Percentiles rank a stretch among this genome's conserved stretches.
phyloP scores from a whole-genome alignment of 2,888 invertebrate genomes.

The Buathra laborator region DNA sequence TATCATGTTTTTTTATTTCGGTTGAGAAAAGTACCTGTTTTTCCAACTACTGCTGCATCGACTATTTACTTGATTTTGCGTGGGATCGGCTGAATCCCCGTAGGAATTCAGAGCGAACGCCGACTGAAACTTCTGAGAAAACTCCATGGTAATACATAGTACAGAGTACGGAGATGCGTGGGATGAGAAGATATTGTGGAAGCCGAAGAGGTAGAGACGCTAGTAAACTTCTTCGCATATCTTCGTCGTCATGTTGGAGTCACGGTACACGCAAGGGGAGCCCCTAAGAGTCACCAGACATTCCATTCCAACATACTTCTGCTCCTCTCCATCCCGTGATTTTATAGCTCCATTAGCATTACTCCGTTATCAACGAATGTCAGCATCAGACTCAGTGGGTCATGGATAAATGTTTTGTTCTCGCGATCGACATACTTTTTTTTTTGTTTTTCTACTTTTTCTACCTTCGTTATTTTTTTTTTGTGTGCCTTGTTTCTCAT shows the following conservation, averaged over 20 bases:
- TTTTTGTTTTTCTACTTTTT: not conserved
- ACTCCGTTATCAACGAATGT: slow-evolving; percentile 41
- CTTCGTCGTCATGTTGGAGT: not conserved
- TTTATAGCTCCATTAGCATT: slow-evolving; percentile 45
- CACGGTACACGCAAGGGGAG: not conserved
- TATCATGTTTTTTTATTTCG: too few relatives aligned
- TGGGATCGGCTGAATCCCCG: not conserved
- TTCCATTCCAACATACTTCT: not conserved
- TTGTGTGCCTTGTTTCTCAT: slow-evolving; percentile 1
- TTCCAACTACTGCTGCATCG: not conserved
- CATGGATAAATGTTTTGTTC: slow-evolving; percentile 3
- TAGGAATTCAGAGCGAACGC: not conserved
- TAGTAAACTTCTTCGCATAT: slow-evolving; percentile 2
- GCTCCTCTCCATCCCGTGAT: slow-evolving; percentile 3
- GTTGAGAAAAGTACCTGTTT: too few relatives aligned
- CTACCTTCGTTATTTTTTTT: slow-evolving; percentile 29
- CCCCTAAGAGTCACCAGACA: not conserved
- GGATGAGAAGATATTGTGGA: not conserved
- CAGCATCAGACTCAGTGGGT: slow-evolving; percentile 19
- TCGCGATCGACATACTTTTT: slow-evolving; percentile 36
- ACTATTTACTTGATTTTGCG: not conserved
- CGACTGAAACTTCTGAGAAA: slow-evolving; percentile 2
- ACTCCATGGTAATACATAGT: not conserved
- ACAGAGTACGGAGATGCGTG: not conserved
- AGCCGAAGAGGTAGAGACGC: not conserved